Conservation (phyloP, 2,797 vertebrate genomes). For the Microctenopoma stevenorrisi region DNA sequence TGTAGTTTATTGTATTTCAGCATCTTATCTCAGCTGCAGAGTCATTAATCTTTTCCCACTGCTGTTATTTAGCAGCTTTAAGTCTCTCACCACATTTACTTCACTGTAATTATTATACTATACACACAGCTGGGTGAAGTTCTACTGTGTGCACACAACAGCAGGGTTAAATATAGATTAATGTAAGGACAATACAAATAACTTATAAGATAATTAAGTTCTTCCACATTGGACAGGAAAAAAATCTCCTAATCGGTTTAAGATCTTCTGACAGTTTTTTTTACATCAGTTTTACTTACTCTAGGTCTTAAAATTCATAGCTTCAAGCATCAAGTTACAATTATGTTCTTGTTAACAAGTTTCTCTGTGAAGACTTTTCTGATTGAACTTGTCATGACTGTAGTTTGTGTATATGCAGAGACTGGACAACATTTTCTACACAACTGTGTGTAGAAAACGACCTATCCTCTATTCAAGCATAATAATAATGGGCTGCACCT, state of each 20-base stretch:
- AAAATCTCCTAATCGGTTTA: neutral
- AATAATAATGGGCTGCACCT: no score
- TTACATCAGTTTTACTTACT: neutral
- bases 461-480: no score
- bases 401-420: neutral
- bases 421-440: neutral
- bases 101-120: neutral
- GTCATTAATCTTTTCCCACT: neutral
- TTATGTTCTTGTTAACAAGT: neutral
- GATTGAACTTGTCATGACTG: neutral
- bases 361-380: neutral
- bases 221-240: neutral
- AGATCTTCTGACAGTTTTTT: neutral
- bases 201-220: slow-evolving; percentile 1
- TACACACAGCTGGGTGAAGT: neutral
- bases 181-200: neutral
- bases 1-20: slow-evolving; percentile 5
- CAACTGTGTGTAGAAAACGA: no score
- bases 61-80: neutral
- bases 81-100: neutral
- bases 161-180: slow-evolving; percentile 16
- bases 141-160: neutral
- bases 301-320: neutral
- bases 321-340: neutral
- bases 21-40: neutral